These are phyloP conservation scores for Camelus bactrianus DNA, from an alignment of 2,113 vertebrate genomes.

Conservation along the genomic window DNA sequence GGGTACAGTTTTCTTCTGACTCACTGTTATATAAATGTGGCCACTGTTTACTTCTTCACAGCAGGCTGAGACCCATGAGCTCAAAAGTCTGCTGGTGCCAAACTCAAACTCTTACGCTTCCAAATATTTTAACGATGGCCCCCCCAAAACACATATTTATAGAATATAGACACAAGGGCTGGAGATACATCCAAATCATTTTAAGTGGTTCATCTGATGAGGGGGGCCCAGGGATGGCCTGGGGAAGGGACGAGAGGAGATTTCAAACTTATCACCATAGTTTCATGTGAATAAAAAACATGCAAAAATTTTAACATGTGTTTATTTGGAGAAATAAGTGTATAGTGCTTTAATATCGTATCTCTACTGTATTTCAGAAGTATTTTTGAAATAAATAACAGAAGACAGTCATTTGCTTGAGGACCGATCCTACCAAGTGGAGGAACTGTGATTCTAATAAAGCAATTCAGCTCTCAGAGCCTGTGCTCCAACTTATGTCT, in stretches of 20 bases:
- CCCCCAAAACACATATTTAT: neutral
- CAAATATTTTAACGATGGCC: neutral
- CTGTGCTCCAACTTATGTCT: neutral
- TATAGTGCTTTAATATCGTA: neutral
- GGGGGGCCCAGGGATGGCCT: neutral
- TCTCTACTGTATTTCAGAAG: neutral
- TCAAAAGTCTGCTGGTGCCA: neutral
- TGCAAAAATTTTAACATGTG: neutral
- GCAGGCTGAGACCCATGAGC: neutral
- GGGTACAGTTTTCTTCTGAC: neutral
- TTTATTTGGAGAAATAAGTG: conserved; percentile 27
- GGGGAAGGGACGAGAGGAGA: neutral
- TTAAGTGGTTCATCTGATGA: neutral
- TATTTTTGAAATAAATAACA: conserved; percentile 7
- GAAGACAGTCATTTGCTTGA: neutral
- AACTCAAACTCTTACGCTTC: neutral
- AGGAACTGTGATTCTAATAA: neutral
- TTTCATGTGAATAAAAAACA: neutral
- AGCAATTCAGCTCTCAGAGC: neutral
- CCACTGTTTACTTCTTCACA: neutral
- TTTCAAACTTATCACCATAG: neutral
- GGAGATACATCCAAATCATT: neutral
- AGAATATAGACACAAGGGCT: neutral
- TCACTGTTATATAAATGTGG: neutral
- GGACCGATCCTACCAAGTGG: neutral